Percentiles rank a stretch among this genome's conserved stretches.
These are phyloP conservation scores for Anolis apletophallus DNA, from an alignment of 2,797 vertebrate genomes.

Conservation along the genomic window DNA sequence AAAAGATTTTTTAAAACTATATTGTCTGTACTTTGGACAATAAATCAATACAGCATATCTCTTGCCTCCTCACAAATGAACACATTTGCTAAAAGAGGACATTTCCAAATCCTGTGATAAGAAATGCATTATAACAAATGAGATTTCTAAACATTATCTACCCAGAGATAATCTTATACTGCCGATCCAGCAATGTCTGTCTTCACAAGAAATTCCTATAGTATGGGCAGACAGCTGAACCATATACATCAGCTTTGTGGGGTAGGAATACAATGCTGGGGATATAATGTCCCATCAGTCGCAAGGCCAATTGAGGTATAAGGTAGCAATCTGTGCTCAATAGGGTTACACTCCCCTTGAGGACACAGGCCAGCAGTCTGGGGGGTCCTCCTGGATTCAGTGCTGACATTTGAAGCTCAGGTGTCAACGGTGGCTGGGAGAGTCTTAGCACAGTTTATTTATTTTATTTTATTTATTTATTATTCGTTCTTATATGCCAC, in stretches of 20 bases:
- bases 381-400: no score
- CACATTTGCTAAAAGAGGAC: conserved; percentile 12
- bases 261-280: not conserved
- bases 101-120: conserved; percentile 14
- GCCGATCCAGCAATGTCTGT: not conserved
- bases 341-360: no score
- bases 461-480: no score
- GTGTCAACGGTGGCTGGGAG: no score
- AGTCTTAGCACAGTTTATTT: no score
- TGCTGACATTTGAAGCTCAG: no score
- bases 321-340: no score
- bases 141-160: not conserved
- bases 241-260: not conserved
- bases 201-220: not conserved
- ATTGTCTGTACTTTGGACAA: conserved; percentile 33
- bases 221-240: not conserved
- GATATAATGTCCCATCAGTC: not conserved
- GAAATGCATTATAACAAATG: conserved; percentile 10
- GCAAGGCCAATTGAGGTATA: no score
- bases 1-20: conserved; percentile 34
- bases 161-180: not conserved
- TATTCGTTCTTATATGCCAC: no score
- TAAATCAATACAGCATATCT: conserved; percentile 32
- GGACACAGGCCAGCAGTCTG: no score
- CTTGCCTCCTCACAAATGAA: conserved; percentile 14